Evolutionary conservation across 2,113 vertebrate genomes (phyloP).

Genomic region (Rhinoptilus africanus): DNA sequence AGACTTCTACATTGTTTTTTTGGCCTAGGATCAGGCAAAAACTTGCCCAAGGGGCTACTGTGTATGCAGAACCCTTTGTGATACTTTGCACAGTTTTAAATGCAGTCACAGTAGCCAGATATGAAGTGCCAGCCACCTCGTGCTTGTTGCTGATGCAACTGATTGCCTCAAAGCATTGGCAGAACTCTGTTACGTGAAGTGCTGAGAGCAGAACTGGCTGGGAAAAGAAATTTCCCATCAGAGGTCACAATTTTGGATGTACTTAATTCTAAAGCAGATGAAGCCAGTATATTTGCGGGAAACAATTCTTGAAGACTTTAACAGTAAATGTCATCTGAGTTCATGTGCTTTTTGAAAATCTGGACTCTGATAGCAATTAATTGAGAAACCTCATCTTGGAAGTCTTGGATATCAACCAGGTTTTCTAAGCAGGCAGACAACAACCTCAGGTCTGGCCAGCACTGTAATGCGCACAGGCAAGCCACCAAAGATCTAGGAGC

Average conservation of each 20-base stretch:
- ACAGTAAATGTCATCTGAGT: background rate
- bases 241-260: background rate
- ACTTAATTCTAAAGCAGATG: background rate
- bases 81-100: background rate
- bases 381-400: background rate
- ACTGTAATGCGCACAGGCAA: background rate
- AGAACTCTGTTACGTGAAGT: background rate
- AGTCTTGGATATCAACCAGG: background rate
- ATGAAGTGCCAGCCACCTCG: background rate
- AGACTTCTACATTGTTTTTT: background rate
- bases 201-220: background rate
- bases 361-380: background rate
- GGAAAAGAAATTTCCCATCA: background rate
- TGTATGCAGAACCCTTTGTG: background rate
- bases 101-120: background rate
- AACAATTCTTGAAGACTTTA: background rate
- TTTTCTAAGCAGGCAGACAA: background rate
- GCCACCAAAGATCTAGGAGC: background rate
- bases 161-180: background rate
- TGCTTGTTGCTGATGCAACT: background rate
- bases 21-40: background rate
- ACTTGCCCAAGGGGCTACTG: background rate
- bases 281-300: background rate
- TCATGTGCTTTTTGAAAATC: background rate
- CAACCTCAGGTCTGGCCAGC: background rate